Conservation (phyloP, 2,888 invertebrate species). For the Phaedon cochleariae region DNA sequence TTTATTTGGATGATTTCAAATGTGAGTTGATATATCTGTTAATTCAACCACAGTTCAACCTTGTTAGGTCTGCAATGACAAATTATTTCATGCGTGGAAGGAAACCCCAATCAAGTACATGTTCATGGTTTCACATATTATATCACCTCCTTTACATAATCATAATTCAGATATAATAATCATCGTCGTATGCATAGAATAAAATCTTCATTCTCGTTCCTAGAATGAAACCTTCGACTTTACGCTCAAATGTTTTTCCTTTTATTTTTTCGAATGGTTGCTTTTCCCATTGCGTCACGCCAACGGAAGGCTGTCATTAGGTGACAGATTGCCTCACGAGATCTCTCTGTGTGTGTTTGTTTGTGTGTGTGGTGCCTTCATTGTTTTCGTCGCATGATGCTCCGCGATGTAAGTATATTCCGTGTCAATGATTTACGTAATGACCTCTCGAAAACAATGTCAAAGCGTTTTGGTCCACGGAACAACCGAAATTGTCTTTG, state of each 20-base stretch:
- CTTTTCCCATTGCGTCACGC: constrained; percentile 47
- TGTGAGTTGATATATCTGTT: no score
- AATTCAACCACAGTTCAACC: no score
- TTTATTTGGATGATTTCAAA: no score
- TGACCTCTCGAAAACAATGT: neutral
- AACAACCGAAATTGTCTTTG: neutral
- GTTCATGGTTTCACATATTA: no score
- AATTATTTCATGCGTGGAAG: no score
- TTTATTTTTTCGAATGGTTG: constrained; percentile 9
- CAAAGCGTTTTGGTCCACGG: neutral
- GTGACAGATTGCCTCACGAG: constrained; percentile 56
- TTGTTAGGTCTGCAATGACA: no score
- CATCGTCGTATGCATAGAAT: no score
- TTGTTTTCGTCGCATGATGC: neutral
- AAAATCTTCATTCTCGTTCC: neutral
- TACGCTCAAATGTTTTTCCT: neutral
- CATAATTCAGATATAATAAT: no score
- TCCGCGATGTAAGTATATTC: neutral
- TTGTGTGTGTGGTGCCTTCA: neutral
- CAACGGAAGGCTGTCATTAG: constrained; percentile 58
- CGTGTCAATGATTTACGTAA: neutral
- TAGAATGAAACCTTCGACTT: neutral
- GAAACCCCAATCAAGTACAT: no score
- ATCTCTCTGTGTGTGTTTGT: constrained; percentile 31
- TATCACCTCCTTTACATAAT: no score